Conservation (phyloP, 2,797 vertebrate genomes). For the Tympanoctomys barrerae region DNA sequence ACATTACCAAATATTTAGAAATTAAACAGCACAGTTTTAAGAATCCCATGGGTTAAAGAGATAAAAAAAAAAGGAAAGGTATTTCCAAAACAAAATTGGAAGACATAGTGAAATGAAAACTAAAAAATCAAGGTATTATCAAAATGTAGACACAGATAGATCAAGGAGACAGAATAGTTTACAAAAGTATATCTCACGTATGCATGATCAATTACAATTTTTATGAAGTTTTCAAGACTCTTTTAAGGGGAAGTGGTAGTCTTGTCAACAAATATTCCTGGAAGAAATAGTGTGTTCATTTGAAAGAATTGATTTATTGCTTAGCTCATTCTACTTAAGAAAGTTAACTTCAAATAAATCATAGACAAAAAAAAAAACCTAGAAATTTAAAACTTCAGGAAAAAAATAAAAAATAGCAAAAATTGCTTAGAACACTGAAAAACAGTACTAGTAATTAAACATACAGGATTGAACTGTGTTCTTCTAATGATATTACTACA, state of each 20-base stretch:
- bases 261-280: not conserved
- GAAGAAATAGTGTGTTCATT: not conserved
- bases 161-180: not conserved
- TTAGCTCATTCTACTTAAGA: not conserved
- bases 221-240: not conserved
- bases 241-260: not conserved
- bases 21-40: conserved; percentile 16
- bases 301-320: not conserved
- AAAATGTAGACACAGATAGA: not conserved
- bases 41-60: not conserved
- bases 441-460: not conserved
- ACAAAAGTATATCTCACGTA: not conserved
- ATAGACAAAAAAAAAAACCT: not conserved
- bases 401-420: conserved; percentile 15
- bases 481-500: conserved; percentile 19
- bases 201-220: not conserved
- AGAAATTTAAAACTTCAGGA: not conserved
- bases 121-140: not conserved
- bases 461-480: not conserved
- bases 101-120: not conserved
- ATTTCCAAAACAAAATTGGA: not conserved
- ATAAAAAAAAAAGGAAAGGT: not conserved
- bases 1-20: not conserved
- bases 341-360: not conserved
- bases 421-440: not conserved